Evolutionary conservation across 2,113 vertebrate species (phyloP), one percentile per base, ranked within the genome.

Genomic region (Cololabis saira): DNA sequence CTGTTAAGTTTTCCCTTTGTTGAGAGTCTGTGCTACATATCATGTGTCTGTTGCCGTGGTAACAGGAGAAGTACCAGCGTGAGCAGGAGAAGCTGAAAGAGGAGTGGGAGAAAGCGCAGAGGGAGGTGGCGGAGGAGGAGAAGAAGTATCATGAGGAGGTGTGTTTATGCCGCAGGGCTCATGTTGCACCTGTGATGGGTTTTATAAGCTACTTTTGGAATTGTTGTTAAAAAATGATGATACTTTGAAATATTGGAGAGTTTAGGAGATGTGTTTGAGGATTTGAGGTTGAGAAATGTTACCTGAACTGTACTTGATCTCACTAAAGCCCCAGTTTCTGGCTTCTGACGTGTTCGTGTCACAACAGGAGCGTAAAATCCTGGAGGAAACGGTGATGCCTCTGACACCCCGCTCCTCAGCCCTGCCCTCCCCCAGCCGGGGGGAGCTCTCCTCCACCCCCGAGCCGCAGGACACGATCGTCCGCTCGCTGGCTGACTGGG

Each of bases 61-160:
- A 61, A 87, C 90, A 99, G 98, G 96, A 98, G 77, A 96, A 94
- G 81, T 99, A 99, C 86, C 93, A 89, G 80, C 94, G 93, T 45
- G 96, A 98, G 78, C 97, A 99, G 90, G 93, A 95, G 91, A 98
- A 96, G 86, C 92, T 99, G 84, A 98, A 96, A 85, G 93, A 95
- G 78, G 97, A 98, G 82, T 99, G 98, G 98, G 97, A 99, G 88
- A 95, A 91, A 42, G 97, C 98, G 1, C 98, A 99, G 78, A 96
- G 90, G 84, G 98, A 99, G 81, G 98, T 99, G 77, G 96, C 95
- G 57, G 96, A 97, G 71, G 97, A 99, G 74, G 98, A 95, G 24
- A 95, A 93, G 68, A 95, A 94, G 92, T 98, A 96, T 85, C 95
- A 98, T 0, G 96, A 99, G 82, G 96, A 99, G 96, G 98, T 98